A percentile compares a stretch with the other conserved stretches of the same genome.
Evolutionary conservation across 2,888 invertebrate genomes (phyloP).

Genomic region (Rhorus exstirpatorius): DNA sequence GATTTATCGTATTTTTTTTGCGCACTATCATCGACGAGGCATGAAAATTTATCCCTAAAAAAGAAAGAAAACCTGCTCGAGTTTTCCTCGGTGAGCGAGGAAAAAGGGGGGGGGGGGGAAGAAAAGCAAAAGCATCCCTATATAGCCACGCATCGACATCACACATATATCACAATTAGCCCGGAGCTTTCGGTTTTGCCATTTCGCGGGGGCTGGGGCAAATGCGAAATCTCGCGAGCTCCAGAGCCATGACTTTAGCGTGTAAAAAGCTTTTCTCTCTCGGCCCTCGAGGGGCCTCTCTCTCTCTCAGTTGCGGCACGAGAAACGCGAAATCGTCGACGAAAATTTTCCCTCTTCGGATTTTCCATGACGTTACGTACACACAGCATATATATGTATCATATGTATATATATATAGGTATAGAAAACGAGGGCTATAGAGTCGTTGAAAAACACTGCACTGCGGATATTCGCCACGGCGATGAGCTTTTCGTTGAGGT

Average conservation of each 20-base stretch:
- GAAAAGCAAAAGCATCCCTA: background rate
- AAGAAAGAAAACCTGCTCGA: background rate
- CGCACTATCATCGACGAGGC: no score
- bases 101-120: background rate
- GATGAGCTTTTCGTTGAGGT: conserved; percentile 43
- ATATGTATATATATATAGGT: no score
- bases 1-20: no score
- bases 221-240: conserved; percentile 17
- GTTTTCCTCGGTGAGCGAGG: background rate
- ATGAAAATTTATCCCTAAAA: no score
- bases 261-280: conserved; percentile 44
- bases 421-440: background rate
- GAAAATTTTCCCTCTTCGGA: conserved; percentile 19
- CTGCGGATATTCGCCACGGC: conserved; percentile 52
- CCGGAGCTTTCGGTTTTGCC: conserved; percentile 15
- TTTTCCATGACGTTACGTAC: conserved; percentile 7
- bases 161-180: conserved; percentile 33
- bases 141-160: background rate
- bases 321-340: no score
- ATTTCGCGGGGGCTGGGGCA: background rate
- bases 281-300: conserved; percentile 11
- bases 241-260: conserved; percentile 24
- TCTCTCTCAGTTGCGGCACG: background rate
- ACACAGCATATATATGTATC: background rate
- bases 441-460: conserved; percentile 60